Evolutionary conservation across 1,140 invertebrate genomes (phyloP).

Genomic region (Trichonephila clavipes): DNA sequence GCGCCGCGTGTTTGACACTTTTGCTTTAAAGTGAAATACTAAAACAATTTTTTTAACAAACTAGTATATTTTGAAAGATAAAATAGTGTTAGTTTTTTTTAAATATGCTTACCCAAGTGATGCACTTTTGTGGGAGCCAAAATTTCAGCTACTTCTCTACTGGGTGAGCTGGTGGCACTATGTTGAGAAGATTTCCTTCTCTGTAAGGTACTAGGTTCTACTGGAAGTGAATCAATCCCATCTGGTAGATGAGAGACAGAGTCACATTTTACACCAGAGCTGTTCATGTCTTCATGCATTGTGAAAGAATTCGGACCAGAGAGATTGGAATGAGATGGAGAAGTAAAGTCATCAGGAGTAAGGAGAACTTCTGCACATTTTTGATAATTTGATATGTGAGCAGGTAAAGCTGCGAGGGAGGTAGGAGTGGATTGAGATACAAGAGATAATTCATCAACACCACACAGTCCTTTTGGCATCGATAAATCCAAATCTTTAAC

Average conservation of each 20-base stretch:
- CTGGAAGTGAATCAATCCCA: constrained; percentile 73
- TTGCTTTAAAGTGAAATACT: too few species aligned
- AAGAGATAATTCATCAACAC: constrained; percentile 12
- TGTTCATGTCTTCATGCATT: constrained; percentile 19
- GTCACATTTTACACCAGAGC: constrained; percentile 6
- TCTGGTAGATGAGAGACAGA: constrained; percentile 47
- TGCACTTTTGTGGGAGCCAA: constrained; percentile 82
- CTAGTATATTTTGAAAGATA: too few species aligned
- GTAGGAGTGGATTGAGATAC: constrained; percentile 28
- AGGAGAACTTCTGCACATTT: constrained; percentile 83
- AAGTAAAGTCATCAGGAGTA: constrained; percentile 93
- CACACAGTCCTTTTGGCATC: background rate
- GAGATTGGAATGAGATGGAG: constrained; percentile 80
- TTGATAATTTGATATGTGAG: constrained; percentile 45
- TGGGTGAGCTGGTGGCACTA: constrained; percentile 84
- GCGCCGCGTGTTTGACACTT: too few species aligned
- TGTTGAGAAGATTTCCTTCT: constrained; percentile 76
- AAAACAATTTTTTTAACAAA: too few species aligned
- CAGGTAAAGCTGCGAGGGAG: constrained; percentile 32
- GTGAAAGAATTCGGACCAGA: constrained; percentile 24
- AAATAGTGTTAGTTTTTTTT: too few species aligned
- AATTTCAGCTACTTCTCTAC: constrained; percentile 91
- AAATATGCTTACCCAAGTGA: constrained; percentile 41
- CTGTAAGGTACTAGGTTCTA: constrained; percentile 41
- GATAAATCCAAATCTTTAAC: constrained; percentile 53